phyloP scores from a whole-genome alignment of 2,888 invertebrate genomes.

The Ryuthela nishihirai region DNA sequence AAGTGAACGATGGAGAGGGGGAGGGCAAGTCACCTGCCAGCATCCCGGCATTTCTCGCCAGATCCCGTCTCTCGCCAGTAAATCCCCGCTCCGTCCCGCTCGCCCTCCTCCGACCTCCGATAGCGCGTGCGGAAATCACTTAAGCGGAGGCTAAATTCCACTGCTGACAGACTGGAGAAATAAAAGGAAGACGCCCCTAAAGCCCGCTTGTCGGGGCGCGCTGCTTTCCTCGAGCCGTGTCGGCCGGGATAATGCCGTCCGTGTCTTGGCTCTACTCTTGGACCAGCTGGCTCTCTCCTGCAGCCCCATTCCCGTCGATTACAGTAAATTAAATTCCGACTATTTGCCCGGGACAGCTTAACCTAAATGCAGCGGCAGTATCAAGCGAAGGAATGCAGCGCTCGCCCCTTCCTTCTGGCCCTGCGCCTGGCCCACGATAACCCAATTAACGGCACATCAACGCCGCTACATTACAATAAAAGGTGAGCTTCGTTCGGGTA shows the following conservation, averaged over 20 bases:
- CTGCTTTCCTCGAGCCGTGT: constrained; percentile 17
- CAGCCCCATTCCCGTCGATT: constrained; percentile 25
- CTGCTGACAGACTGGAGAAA: constrained; percentile 38
- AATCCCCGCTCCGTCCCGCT: constrained; percentile 36
- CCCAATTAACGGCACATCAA: constrained; percentile 30
- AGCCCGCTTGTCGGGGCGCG: not conserved
- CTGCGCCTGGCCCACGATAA: constrained; percentile 21
- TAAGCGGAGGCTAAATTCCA: constrained; percentile 37
- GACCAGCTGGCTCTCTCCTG: constrained; percentile 32
- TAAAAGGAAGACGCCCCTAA: constrained; percentile 18
- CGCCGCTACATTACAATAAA: constrained; percentile 32
- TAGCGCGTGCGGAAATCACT: constrained; percentile 38
- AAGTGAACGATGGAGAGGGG: constrained; percentile 26
- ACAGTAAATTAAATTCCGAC: constrained; percentile 39
- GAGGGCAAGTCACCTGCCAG: constrained; percentile 35
- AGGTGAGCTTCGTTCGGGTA: constrained; percentile 23
- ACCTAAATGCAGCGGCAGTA: constrained; percentile 36
- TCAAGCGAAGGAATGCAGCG: no score
- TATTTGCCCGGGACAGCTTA: constrained; percentile 26
- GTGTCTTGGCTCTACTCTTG: constrained; percentile 34
- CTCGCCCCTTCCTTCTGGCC: no score
- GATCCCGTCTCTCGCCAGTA: constrained; percentile 11
- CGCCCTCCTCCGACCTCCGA: no score
- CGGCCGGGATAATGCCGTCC: constrained; percentile 37
- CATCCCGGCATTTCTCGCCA: no score